A percentile compares a stretch with the other conserved stretches of the same genome.
Evolutionary conservation across 2,113 vertebrate genomes (phyloP).

Genomic region (human): GRCh38 chr20:55161001-55161500

Average conservation of each 20-base stretch:
- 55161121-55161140: background rate
- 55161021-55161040: background rate
- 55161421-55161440: background rate
- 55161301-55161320: background rate
- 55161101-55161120: background rate
- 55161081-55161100: background rate
- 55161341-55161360: too few relatives aligned
- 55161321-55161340: background rate
- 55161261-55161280: background rate
- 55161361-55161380: background rate
- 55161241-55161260: background rate
- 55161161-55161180: background rate
- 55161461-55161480: background rate
- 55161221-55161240: background rate
- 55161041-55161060: background rate
- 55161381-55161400: background rate
- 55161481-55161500: background rate
- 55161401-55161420: background rate
- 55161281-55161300: background rate
- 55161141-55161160: background rate
- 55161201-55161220: background rate
- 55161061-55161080: background rate
- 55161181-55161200: background rate
- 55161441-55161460: background rate
- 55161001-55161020: background rate